Base-by-base conservation (phyloP, 2,797 vertebrate species). In the Malacoctenus gilli region DNA sequence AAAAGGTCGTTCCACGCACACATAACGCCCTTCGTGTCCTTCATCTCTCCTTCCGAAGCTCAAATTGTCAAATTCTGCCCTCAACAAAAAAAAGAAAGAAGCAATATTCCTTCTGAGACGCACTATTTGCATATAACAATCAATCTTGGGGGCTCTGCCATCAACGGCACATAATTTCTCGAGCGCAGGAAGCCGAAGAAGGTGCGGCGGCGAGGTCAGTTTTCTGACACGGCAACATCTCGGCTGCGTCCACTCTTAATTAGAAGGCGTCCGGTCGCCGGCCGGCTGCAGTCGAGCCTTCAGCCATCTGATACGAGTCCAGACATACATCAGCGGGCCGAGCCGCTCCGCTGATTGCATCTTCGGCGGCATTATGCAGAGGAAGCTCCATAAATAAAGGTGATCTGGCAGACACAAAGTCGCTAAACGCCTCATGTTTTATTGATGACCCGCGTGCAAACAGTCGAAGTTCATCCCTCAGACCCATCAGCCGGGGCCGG, bases 391-490 rank as follows among this genome's bases (percentile, higher is more conserved):
- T 83, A 83, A 76, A 87, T 86, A 83, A 84, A 68, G 56, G 48
- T 5, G 7, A 70, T 66, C 46, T 43, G 57, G 47, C 2, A 4
- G 66, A 82, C 77, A 72, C 34, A 65, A 30, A 59, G 65, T 75
- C 79, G 60, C 56, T 59, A 36, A 68, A 63, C 60, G 39, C 28
- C 75, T 85, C 76, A 79, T 86, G 85, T 86, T 79, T 86, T 83
- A 85, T 86, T 83, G 72, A 85, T 85, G 54, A 54, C 63, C 21
- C 19, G 46, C 44, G 41, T 11, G 35, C 52, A 64, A 76, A 71
- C 64, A 73, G 61, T 62, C 14, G 0, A 37, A 61, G 59, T 62
- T 75, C 54, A 68, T 58, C 39, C 65, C 52, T 78, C 56, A 43
- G 54, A 49, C 42, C 12, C 1, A 9, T 66, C 50, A 39, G 12